These are phyloP conservation scores for Phymanthus crucifer DNA, from an alignment of 92 coral and sea anemone genomes.

Conservation along the genomic window DNA sequence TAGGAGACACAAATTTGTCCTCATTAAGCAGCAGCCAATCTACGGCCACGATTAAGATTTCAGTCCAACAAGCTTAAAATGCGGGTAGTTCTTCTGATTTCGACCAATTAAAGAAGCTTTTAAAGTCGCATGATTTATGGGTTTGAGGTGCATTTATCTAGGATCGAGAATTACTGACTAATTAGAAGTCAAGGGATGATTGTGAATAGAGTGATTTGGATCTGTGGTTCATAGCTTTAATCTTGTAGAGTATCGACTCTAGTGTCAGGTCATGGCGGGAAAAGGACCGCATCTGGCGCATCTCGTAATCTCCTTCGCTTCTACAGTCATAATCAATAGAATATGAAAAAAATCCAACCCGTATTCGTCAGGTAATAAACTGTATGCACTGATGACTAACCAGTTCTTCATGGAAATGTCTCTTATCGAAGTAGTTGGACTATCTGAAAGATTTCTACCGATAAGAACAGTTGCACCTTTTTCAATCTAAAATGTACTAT, in stretches of 20 bases:
- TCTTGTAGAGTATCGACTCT: not conserved
- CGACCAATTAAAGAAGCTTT: not conserved
- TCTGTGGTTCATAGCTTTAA: not conserved
- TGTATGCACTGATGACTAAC: no score
- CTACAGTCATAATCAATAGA: no score
- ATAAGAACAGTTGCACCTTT: not conserved
- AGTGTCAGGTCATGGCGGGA: not conserved
- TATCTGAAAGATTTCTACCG: no score
- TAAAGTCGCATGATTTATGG: not conserved
- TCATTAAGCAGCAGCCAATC: not conserved
- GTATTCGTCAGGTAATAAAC: no score
- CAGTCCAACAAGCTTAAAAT: not conserved
- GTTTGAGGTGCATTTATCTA: not conserved
- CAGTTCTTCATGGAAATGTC: no score
- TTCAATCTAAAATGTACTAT: not conserved
- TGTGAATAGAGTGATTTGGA: not conserved
- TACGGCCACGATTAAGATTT: not conserved
- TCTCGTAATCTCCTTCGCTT: no score
- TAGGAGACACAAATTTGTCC: not conserved
- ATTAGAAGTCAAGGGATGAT: not conserved
- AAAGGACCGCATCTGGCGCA: no score
- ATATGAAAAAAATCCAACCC: no score
- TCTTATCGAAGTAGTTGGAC: no score
- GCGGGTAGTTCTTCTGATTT: not conserved
- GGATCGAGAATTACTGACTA: slow-evolving; percentile 5